Evolutionary conservation across 2,888 invertebrate species (phyloP).

Genomic region (Dasypogon diadema): DNA sequence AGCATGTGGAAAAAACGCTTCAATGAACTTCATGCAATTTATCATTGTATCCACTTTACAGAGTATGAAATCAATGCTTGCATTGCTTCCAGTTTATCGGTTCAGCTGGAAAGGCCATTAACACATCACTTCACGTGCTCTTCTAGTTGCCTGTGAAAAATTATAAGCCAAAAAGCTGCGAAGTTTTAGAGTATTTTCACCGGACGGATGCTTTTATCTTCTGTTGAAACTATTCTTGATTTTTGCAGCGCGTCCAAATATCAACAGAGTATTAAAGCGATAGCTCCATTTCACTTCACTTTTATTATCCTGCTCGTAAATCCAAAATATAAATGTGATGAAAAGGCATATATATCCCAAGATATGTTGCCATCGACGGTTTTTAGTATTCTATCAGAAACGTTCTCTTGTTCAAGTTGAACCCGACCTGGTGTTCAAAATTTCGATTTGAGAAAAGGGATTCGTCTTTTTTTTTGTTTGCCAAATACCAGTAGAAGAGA

Average conservation of each 20-base stretch:
- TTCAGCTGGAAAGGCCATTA: not conserved
- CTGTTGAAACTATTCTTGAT: no score
- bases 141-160: not conserved
- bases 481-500: not conserved
- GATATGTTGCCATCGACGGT: not conserved
- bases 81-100: no score
- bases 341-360: no score
- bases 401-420: not conserved
- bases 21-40: no score
- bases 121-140: not conserved
- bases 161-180: not conserved
- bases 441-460: not conserved
- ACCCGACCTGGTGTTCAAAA: not conserved
- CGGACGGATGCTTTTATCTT: no score
- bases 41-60: no score
- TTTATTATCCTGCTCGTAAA: not conserved
- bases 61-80: no score
- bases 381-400: not conserved
- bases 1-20: no score
- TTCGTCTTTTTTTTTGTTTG: not conserved
- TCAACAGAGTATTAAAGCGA: not conserved
- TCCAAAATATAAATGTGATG: no score
- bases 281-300: not conserved
- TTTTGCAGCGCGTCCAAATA: no score
- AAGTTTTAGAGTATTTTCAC: not conserved